Evolutionary conservation across 1,140 invertebrate genomes (phyloP), one percentile per base, ranked within the genome.

Genomic region (Pseudomyrmex flavicornis): DNA sequence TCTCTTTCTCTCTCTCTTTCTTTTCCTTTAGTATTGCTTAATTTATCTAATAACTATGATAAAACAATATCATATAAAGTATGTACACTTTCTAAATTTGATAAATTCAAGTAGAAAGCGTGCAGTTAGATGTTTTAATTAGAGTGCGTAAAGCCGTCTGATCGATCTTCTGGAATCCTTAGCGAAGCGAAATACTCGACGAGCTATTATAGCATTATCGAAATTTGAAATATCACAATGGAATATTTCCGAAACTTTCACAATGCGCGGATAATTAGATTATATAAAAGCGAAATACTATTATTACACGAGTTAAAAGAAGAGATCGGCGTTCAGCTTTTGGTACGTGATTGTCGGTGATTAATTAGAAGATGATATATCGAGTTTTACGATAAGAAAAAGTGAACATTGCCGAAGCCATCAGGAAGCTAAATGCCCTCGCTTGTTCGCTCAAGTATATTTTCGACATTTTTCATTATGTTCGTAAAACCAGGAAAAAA

Each of bases 291-390:
- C 26, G 26, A 26, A 4, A 4, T 26, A 62, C 48, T 20, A 46
- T 58, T 13, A 3, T 12, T 50, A 52, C 8, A 8, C 10, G 15
- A 56, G 20, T 9, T 15, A 63, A 22, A 15, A 12, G 46, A 48
- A 70, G 17, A 35, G 2, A 79, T 79, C 52, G 62, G 13, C 50
- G 50, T 50, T 58, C 63, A 35, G 54, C 50, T 80, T 54, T 80
- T 72, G 76, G 76, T 54, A 80, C 54, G 62, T 66, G 61, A 77
- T 56, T 26, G 62, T 50, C 69, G 68, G 20, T 72, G 66, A 80
- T 80, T 72, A 80, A 80, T 80, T 72, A 20, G 20, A 80, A 59
- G 44, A n/a, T 72, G 66, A 72, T 50, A 35, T 35, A 61, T 72
- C 66, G 54, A 80, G 44, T 17, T 52, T 80, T 1, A 54, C 76